Conservation (phyloP, 2,113 vertebrate species). For the Morone saxatilis region DNA sequence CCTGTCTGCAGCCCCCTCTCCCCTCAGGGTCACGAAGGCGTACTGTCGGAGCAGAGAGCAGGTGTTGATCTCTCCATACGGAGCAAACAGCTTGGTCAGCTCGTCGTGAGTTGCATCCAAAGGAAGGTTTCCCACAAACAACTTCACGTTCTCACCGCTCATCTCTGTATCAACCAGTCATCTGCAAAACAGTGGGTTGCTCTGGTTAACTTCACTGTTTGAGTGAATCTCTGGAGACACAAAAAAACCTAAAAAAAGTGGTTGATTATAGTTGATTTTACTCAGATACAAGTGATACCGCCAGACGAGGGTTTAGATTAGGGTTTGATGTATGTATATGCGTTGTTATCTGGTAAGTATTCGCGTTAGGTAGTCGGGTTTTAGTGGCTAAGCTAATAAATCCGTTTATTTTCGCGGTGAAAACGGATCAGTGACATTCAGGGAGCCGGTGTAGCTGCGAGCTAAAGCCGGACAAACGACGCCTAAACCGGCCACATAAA, state of each 20-base stretch:
- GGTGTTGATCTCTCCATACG: constrained; percentile 90
- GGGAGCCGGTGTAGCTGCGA: background rate
- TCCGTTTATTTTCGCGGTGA: constrained; percentile 17
- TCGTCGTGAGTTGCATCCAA: constrained; percentile 92
- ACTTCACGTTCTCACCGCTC: constrained; percentile 87
- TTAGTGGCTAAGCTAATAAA: constrained; percentile 28
- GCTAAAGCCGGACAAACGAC: background rate
- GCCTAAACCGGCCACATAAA: accelerated
- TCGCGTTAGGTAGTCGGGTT: background rate
- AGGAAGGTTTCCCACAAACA: constrained; percentile 95
- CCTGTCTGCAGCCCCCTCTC: constrained; percentile 89
- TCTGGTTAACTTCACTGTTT: background rate
- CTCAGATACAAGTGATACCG: too few species aligned
- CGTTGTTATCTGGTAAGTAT: too few species aligned
- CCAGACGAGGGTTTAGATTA: accelerated
- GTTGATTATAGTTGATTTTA: too few species aligned
- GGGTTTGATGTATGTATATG: background rate
- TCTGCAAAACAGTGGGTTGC: constrained; percentile 66
- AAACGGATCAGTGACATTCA: background rate
- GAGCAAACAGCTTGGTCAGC: constrained; percentile 89
- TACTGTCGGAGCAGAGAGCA: constrained; percentile 95
- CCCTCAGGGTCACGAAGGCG: constrained; percentile 94
- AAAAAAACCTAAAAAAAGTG: too few species aligned
- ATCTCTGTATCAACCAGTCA: constrained; percentile 80
- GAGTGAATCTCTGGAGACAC: background rate